phyloP scores from a whole-genome alignment of 2,113 vertebrate genomes.

The Tragulus kanchil region DNA sequence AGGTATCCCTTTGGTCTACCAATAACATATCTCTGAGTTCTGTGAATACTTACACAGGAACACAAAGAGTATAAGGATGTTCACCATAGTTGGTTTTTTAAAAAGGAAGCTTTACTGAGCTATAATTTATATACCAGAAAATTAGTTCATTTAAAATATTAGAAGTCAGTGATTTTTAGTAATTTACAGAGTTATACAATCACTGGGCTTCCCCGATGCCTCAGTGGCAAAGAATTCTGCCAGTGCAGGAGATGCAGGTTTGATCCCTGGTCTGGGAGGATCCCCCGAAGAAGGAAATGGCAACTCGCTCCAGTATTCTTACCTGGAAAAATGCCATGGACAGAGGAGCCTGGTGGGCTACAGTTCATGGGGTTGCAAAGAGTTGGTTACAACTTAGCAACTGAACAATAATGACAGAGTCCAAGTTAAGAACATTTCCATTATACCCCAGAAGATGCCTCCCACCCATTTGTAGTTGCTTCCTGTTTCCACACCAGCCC shows the following conservation, averaged over 20 bases:
- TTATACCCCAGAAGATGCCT: background rate
- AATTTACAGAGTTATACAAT: background rate
- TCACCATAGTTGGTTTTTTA: background rate
- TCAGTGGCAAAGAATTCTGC: too few species aligned
- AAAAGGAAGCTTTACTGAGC: background rate
- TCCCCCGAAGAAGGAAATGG: too few species aligned
- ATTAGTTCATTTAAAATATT: slow-evolving; percentile 10
- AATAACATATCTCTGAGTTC: background rate
- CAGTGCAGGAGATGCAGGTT: too few species aligned
- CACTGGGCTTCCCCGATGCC: background rate
- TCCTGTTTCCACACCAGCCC: background rate
- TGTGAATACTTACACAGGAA: background rate
- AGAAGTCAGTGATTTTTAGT: slow-evolving; percentile 29
- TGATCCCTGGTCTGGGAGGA: too few species aligned
- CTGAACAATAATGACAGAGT: background rate
- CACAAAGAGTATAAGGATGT: background rate
- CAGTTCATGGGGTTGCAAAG: too few species aligned
- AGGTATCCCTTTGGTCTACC: background rate
- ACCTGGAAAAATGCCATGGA: too few species aligned
- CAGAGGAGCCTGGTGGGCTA: too few species aligned
- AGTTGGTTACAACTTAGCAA: too few species aligned
- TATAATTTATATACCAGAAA: background rate
- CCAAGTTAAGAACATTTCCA: slow-evolving; percentile 8
- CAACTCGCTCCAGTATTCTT: too few species aligned
- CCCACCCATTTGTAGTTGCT: background rate